These are phyloP conservation scores for Xiphydria camelus DNA, from an alignment of 2,888 invertebrate genomes.

Conservation along the genomic window DNA sequence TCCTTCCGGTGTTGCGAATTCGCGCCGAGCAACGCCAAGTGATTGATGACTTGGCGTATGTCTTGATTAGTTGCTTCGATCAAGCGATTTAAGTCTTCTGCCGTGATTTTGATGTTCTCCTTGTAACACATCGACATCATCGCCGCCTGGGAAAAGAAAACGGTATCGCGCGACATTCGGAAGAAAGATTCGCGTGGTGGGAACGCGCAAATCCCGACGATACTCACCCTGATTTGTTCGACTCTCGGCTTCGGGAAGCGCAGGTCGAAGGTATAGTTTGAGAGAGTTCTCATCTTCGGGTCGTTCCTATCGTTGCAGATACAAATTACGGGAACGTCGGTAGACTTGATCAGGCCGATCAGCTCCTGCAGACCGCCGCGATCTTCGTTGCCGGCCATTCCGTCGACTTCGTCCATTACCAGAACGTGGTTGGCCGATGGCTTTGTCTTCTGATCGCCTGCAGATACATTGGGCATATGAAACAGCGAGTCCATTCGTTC, in stretches of 20 bases:
- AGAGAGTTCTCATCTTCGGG: constrained; percentile 88
- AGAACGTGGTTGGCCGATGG: constrained; percentile 74
- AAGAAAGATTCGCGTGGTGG: constrained; percentile 9
- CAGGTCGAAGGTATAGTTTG: constrained; percentile 93
- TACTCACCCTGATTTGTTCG: constrained; percentile 83
- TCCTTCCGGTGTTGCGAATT: constrained; percentile 50
- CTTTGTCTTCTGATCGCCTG: constrained; percentile 27
- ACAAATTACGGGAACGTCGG: constrained; percentile 89
- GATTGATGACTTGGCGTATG: constrained; percentile 89
- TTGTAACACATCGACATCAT: constrained; percentile 91
- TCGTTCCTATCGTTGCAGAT: constrained; percentile 98
- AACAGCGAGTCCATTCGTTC: not conserved
- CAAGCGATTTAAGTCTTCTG: constrained; percentile 79
- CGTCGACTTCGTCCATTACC: constrained; percentile 99
- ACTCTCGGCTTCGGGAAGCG: constrained; percentile 81
- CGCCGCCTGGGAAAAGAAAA: constrained; percentile 78
- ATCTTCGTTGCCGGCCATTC: constrained; percentile 99
- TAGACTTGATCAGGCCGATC: constrained; percentile 84
- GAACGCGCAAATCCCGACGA: no score
- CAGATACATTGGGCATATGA: not conserved
- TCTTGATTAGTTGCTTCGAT: constrained; percentile 90
- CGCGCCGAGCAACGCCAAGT: constrained; percentile 79
- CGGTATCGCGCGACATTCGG: no score
- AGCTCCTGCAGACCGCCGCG: constrained; percentile 96
- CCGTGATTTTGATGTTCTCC: constrained; percentile 80